Evolutionary conservation across 2,888 invertebrate genomes (phyloP).

Genomic region (Ferdinandea cuprea): DNA sequence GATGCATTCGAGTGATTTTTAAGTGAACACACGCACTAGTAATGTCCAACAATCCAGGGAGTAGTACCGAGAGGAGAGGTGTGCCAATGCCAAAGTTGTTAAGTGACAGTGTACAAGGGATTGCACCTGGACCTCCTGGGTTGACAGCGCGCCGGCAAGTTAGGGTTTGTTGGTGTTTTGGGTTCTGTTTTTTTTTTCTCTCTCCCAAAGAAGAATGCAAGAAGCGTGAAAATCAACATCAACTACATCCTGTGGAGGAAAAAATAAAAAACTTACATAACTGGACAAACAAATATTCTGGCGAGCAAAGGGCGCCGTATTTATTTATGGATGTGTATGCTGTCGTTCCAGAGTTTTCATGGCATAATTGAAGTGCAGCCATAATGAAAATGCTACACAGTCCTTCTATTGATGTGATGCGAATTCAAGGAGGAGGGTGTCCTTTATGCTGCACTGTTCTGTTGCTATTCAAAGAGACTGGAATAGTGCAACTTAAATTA

Average conservation of each 20-base stretch:
- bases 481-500: constrained; percentile 30
- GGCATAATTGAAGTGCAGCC: constrained; percentile 32
- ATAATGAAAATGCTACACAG: constrained; percentile 32
- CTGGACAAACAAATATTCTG: constrained; percentile 42
- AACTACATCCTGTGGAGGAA: background rate
- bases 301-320: constrained; percentile 25
- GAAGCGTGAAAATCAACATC: constrained; percentile 44
- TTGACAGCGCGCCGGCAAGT: background rate
- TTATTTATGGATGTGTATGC: background rate
- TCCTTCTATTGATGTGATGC: constrained; percentile 17
- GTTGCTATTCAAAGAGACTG: constrained; percentile 17
- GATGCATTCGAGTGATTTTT: constrained; percentile 39
- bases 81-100: background rate
- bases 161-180: background rate
- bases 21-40: constrained; percentile 36
- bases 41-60: background rate
- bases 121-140: constrained; percentile 41
- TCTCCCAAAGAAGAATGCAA: background rate
- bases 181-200: background rate
- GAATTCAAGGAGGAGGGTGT: constrained; percentile 18
- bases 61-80: background rate
- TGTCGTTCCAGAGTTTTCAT: constrained; percentile 1
- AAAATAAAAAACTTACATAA: constrained; percentile 9
- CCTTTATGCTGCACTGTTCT: constrained; percentile 29
- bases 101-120: constrained; percentile 2